phyloP scores from a whole-genome alignment of 2,797 vertebrate species.

The Aratinga solstitialis region DNA sequence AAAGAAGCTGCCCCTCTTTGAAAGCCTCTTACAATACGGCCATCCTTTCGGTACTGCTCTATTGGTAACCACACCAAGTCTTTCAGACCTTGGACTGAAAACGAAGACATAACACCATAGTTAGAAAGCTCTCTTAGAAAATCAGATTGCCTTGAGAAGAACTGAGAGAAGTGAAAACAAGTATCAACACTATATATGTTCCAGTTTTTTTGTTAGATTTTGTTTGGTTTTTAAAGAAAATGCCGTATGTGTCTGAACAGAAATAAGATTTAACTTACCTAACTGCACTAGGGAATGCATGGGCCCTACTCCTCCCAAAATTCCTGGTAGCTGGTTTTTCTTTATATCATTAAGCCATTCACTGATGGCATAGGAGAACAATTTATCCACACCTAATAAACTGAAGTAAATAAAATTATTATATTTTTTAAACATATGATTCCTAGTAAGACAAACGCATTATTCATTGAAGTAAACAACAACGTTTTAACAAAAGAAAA shows the following conservation, averaged over 20 bases:
- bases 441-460: neutral
- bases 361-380: constrained; percentile 93
- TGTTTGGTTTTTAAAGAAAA: neutral
- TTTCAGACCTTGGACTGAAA: constrained; percentile 93
- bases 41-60: constrained; percentile 97
- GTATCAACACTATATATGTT: neutral
- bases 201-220: neutral
- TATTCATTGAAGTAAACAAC: neutral
- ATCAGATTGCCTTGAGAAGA: neutral
- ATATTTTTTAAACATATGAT: neutral
- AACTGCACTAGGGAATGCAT: constrained; percentile 97
- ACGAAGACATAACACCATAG: neutral
- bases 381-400: constrained; percentile 93
- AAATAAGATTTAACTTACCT: constrained; percentile 79
- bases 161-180: neutral
- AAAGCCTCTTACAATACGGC: constrained; percentile 93
- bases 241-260: neutral
- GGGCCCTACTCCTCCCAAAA: constrained; percentile 96
- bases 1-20: constrained; percentile 96
- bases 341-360: constrained; percentile 98
- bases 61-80: constrained; percentile 98
- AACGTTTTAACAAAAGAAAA: neutral
- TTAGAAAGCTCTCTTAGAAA: neutral
- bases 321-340: constrained; percentile 96
- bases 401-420: constrained; percentile 73